A percentile compares a stretch with the other conserved stretches of the same genome.
phyloP scores from a whole-genome alignment of 2,888 invertebrate species.

The Leucophenga montana region DNA sequence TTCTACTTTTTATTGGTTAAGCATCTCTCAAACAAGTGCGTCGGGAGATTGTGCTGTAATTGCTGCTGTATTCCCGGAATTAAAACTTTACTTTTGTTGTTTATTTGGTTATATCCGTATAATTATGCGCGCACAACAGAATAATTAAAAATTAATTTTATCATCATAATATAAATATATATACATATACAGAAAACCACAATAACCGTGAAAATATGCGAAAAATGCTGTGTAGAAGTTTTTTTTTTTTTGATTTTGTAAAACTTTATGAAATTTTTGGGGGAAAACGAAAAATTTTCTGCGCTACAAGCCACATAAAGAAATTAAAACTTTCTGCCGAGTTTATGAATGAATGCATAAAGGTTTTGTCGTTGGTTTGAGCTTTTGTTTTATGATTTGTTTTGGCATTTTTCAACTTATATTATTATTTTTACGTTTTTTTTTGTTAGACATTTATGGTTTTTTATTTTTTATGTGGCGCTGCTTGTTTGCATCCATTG shows the following conservation, averaged over 20 bases:
- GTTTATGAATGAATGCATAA: background rate
- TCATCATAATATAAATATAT: no score
- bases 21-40: no score
- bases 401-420: constrained; percentile 45
- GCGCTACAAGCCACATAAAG: constrained; percentile 50
- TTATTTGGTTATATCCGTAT: no score
- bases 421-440: background rate
- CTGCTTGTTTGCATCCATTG: no score
- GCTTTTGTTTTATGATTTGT: constrained; percentile 44
- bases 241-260: background rate
- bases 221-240: background rate
- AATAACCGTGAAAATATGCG: background rate
- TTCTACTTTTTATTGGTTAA: no score
- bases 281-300: constrained; percentile 38
- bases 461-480: background rate
- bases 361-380: constrained; percentile 26
- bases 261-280: constrained; percentile 17
- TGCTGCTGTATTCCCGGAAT: no score
- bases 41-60: no score
- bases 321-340: constrained; percentile 57
- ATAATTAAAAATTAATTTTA: no score
- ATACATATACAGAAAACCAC: background rate
- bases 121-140: no score
- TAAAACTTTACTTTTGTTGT: no score
- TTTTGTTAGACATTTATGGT: background rate